Percentiles rank a stretch among this genome's conserved stretches.
Evolutionary conservation across 2,888 invertebrate genomes (phyloP).

Genomic region (Apocheima hispidaria): DNA sequence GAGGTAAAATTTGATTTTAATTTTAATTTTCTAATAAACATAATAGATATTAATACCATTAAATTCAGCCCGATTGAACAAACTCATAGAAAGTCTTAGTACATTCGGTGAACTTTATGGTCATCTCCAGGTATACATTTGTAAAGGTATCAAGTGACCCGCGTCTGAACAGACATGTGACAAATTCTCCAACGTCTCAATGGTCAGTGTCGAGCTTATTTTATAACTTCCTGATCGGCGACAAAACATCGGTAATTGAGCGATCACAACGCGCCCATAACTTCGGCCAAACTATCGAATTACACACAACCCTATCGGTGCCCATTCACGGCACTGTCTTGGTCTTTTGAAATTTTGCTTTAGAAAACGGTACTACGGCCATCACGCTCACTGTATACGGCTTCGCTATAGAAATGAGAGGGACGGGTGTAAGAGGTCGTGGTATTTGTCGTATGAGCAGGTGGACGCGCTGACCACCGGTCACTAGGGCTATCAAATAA

Average conservation of each 20-base stretch:
- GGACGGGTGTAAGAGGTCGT: conserved; percentile 51
- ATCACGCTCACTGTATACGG: conserved; percentile 47
- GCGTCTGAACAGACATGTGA: conserved; percentile 31
- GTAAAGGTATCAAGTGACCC: conserved; percentile 31
- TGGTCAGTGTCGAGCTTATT: conserved; percentile 57
- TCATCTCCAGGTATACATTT: conserved; percentile 26
- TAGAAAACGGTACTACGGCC: conserved; percentile 49
- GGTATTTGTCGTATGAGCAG: conserved; percentile 58
- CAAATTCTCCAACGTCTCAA: conserved; percentile 37
- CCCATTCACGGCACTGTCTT: conserved; percentile 55
- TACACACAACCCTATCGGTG: conserved; percentile 70
- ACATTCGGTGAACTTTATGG: conserved; percentile 30
- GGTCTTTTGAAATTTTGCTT: conserved; percentile 56
- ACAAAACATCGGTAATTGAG: conserved; percentile 81
- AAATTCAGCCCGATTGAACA: conserved; percentile 28
- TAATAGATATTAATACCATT: not conserved
- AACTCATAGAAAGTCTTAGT: conserved; percentile 13
- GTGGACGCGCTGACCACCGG: conserved; percentile 79
- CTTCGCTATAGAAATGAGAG: conserved; percentile 38
- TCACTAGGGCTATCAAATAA: conserved; percentile 76
- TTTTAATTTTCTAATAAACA: no score
- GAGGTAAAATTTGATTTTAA: no score
- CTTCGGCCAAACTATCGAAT: conserved; percentile 75
- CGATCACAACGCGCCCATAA: conserved; percentile 74
- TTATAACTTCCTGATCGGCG: conserved; percentile 77